These are phyloP conservation scores for Montipora efflorescens DNA, from an alignment of 64 coral and sea anemone species.

Conservation along the genomic window DNA sequence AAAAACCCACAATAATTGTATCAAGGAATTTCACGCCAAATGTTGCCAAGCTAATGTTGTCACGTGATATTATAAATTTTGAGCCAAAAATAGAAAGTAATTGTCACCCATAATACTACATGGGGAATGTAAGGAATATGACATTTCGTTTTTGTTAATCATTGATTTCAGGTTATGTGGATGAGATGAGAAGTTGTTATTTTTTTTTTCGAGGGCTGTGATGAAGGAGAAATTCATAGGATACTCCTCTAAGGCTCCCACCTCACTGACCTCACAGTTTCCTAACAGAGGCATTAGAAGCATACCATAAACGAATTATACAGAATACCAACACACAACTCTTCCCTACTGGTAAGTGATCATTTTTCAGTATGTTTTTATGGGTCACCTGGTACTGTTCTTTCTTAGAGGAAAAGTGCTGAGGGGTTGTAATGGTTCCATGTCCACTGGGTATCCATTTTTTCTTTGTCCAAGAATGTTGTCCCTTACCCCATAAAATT, in stretches of 20 bases:
- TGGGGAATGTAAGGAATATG: not conserved
- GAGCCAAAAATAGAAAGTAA: too few species aligned
- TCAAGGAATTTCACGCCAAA: too few species aligned
- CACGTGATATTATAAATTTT: too few species aligned
- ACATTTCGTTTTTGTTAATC: not conserved
- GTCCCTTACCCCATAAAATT: too few species aligned
- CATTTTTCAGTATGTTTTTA: not conserved
- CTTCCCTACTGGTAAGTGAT: conserved; percentile 6
- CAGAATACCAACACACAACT: not conserved
- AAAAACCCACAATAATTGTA: too few species aligned
- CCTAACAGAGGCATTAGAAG: not conserved
- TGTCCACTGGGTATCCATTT: too few species aligned
- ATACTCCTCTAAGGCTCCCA: not conserved
- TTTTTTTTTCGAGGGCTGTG: not conserved
- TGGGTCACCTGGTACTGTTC: too few species aligned
- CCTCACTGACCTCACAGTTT: conserved; percentile 6
- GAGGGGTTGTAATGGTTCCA: too few species aligned
- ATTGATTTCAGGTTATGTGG: not conserved
- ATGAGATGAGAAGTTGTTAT: conserved; percentile 1
- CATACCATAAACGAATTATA: not conserved
- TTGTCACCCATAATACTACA: too few species aligned
- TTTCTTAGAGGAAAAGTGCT: too few species aligned
- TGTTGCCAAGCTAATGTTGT: too few species aligned
- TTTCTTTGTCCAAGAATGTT: too few species aligned
- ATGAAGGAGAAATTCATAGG: not conserved